Conservation (phyloP, 2,888 invertebrate species). For the Tetragonula carbonaria region DNA sequence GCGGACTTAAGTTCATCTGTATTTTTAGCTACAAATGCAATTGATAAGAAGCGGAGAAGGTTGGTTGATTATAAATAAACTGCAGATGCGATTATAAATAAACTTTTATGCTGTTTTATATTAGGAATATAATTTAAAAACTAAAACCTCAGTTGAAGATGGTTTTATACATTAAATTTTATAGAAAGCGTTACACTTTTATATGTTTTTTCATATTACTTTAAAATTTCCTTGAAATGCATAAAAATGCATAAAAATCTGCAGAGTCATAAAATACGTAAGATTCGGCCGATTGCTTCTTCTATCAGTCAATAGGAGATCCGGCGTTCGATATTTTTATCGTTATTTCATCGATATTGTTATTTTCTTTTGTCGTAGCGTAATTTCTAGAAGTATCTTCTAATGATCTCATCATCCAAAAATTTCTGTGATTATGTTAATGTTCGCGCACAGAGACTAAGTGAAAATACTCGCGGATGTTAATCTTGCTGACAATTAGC, state of each 20-base stretch:
- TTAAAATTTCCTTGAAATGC: neutral
- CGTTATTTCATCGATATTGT: neutral
- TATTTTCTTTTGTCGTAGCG: neutral
- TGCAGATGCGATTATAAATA: neutral
- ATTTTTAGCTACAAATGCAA: neutral
- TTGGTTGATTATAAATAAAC: neutral
- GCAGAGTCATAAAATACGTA: neutral
- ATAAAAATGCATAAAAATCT: no score
- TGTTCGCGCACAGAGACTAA: neutral
- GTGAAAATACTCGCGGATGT: constrained; percentile 12
- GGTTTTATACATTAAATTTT: no score
- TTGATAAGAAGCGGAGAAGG: neutral
- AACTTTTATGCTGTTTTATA: no score
- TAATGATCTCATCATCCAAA: constrained; percentile 23
- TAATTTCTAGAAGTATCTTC: constrained; percentile 18
- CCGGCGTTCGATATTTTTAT: neutral
- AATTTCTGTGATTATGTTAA: constrained; percentile 14
- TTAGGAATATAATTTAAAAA: no score
- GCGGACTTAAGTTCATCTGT: neutral
- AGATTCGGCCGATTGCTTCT: neutral
- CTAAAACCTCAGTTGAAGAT: no score
- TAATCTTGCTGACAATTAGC: constrained; percentile 17
- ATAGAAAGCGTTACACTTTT: no score
- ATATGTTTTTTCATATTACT: neutral
- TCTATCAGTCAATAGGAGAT: neutral